Conservation (phyloP, 2,888 invertebrate genomes). For the Lasioglossum zephyrum region DNA sequence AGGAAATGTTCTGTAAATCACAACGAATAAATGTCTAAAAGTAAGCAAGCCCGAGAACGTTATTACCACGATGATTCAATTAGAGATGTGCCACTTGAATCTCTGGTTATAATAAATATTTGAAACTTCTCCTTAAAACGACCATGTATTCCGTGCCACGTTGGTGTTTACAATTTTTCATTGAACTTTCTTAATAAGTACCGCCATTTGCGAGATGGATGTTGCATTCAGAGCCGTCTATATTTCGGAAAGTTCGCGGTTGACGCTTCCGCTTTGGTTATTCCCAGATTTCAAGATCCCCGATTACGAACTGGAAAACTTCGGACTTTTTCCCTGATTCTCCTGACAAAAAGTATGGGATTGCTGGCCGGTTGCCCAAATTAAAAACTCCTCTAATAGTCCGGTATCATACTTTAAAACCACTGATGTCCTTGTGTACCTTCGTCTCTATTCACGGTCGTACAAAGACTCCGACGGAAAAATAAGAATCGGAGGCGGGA, state of each 20-base stretch:
- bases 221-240: neutral
- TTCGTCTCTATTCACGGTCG: neutral
- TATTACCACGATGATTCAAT: neutral
- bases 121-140: neutral
- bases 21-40: neutral
- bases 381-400: neutral
- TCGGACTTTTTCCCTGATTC: neutral
- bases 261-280: neutral
- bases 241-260: neutral
- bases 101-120: neutral
- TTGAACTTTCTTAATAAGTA: neutral
- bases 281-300: neutral
- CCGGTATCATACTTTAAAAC: neutral
- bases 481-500: neutral
- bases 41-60: neutral
- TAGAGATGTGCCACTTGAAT: neutral
- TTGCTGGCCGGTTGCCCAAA: conserved; percentile 10
- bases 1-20: neutral
- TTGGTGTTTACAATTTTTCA: neutral
- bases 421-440: neutral
- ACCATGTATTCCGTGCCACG: neutral
- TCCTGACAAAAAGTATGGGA: neutral
- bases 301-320: neutral
- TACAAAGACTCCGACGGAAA: neutral
- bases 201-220: neutral